Conservation (phyloP, 2,797 vertebrate genomes). For the Eremophila alpestris region DNA sequence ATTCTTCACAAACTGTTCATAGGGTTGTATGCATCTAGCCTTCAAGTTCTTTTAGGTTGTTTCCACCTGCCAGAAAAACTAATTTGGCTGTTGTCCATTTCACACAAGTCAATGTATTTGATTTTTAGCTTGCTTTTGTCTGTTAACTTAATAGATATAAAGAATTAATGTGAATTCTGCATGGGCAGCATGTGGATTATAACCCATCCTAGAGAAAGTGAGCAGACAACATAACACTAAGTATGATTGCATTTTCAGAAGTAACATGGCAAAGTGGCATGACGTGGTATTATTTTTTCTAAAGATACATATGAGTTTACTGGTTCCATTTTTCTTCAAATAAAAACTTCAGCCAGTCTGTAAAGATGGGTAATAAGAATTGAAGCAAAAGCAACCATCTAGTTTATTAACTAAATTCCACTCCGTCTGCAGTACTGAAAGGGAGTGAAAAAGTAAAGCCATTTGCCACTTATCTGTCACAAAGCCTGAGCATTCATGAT, state of each 20-base stretch:
- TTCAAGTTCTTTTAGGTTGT: neutral
- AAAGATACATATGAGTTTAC: neutral
- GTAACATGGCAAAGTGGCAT: neutral
- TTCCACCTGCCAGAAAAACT: neutral
- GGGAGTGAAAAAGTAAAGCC: neutral
- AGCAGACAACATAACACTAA: neutral
- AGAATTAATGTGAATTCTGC: neutral
- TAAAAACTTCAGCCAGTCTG: neutral
- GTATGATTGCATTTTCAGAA: neutral
- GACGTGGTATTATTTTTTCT: neutral
- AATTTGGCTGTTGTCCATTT: neutral
- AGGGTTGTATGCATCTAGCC: neutral
- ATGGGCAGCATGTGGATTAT: neutral
- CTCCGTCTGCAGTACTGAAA: neutral
- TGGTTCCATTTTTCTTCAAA: neutral
- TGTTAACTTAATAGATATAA: neutral
- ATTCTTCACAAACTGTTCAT: neutral
- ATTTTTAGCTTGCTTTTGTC: neutral
- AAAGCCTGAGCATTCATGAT: neutral
- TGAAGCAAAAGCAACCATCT: neutral
- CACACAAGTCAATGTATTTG: neutral
- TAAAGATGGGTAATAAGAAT: neutral
- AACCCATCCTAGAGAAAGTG: neutral
- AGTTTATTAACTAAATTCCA: neutral
- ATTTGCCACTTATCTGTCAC: neutral